Evolutionary conservation across 2,113 vertebrate species (phyloP), one percentile per base, ranked within the genome.

Genomic region (Hippoglossus stenolepis): DNA sequence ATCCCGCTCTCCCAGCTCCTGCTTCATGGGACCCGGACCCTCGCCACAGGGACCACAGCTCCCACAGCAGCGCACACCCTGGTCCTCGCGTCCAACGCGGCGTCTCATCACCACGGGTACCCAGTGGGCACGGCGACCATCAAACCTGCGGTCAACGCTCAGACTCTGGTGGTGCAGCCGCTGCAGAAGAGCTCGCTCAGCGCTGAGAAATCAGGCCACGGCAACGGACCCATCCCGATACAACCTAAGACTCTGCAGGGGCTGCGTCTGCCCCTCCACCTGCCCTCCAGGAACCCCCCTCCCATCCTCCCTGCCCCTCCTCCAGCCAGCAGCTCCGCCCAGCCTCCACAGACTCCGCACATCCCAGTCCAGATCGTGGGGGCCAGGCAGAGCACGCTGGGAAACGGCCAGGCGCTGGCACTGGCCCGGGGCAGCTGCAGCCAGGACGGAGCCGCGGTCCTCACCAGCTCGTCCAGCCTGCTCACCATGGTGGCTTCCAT

Each of bases 341-440:
- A 68, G 80, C 84, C 94, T 0, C 73, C 86, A 14, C 92, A 89
- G 73, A 13, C 51, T 0, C 51, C 51, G 7, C 97, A 98, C 70
- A 97, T 98, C 79, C 97, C 97, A 0, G 97, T 99, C 13, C 97
- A 99, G 88, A 95, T 98, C 1, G 96, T 98, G 18, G 97, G 97
- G 1, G 96, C 96, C 58, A 92, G 97, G 80, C 97, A 97, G 88
- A 96, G 96, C 73, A 92, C 96, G 0, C 89, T 96, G 17, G 95
- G 95, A 12, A 96, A 95, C 65, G 91, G 96, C 53, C 96, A 98
- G 72, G 96, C 97, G 0, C 80, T 98, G 81, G 96, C 97, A 1
- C 80, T 97, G 83, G 94, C 96, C 59, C 92, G 93, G 1, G 86
- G 77, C 45, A 90, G 78, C 86, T 93, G 91, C 70, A 60, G 81